Evolutionary conservation across 2,888 invertebrate species (phyloP).

Genomic region (Campopleginae sp.): DNA sequence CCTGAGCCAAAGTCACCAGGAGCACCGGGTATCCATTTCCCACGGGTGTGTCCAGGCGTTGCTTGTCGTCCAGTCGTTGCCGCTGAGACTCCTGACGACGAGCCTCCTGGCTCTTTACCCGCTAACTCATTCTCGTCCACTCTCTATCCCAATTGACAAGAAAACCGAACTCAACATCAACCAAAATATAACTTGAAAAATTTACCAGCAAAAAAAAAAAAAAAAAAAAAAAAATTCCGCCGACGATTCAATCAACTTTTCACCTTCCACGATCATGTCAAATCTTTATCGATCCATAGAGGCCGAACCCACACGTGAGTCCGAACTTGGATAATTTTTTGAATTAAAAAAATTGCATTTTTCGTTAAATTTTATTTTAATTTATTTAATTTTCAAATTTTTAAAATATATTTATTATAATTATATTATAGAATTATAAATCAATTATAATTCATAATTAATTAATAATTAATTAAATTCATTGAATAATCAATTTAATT

Average conservation of each 20-base stretch:
- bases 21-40: slow-evolving; percentile 92
- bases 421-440: too few species aligned
- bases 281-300: neutral
- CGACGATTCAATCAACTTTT: neutral
- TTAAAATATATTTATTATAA: too few species aligned
- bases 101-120: slow-evolving; percentile 52
- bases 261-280: neutral
- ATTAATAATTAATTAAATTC: too few species aligned
- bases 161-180: slow-evolving; percentile 25
- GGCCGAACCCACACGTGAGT: neutral
- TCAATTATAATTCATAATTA: too few species aligned
- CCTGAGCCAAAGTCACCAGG: slow-evolving; percentile 85
- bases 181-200: neutral
- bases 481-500: too few species aligned
- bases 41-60: slow-evolving; percentile 90
- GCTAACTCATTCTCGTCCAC: slow-evolving; percentile 75
- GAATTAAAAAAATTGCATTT: too few species aligned
- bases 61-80: slow-evolving; percentile 84
- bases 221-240: neutral
- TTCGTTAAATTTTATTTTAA: too few species aligned
- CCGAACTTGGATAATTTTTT: too few species aligned
- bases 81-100: slow-evolving; percentile 48
- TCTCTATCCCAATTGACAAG: slow-evolving; percentile 70
- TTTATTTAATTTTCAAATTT: too few species aligned
- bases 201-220: neutral